phyloP scores from a whole-genome alignment of 23 tunicate species.

The Trididemnum nubilum region DNA sequence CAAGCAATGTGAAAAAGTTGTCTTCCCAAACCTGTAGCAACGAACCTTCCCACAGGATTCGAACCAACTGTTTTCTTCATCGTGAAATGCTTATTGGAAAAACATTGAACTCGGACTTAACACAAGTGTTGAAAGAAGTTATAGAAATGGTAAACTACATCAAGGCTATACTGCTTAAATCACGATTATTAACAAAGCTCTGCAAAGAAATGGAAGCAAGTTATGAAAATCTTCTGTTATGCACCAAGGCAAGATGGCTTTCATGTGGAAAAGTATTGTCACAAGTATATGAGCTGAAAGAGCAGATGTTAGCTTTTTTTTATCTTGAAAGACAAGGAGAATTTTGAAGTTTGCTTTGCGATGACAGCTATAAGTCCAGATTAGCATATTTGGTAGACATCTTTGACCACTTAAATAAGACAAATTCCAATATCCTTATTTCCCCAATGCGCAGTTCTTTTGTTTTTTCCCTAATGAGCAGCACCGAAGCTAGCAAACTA shows the following conservation, averaged over 20 bases:
- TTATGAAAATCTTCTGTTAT: constrained; percentile 45
- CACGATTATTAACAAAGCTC: constrained; percentile 29
- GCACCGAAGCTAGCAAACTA: no score
- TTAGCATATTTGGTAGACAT: constrained; percentile 49
- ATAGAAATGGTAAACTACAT: constrained; percentile 40
- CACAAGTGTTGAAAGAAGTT: no score
- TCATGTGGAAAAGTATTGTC: constrained; percentile 49
- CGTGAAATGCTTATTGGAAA: constrained; percentile 34
- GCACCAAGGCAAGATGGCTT: constrained; percentile 50
- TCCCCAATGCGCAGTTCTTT: no score
- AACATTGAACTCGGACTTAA: constrained; percentile 34
- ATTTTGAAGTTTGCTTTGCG: constrained; percentile 44
- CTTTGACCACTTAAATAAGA: constrained; percentile 48
- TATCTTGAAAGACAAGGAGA: constrained; percentile 39
- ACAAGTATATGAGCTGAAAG: constrained; percentile 48
- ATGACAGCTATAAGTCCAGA: constrained; percentile 35
- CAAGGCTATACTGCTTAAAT: constrained; percentile 35
- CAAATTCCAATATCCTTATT: constrained; percentile 40
- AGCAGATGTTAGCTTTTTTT: constrained; percentile 42
- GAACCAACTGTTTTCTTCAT: constrained; percentile 44
- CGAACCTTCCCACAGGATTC: no score
- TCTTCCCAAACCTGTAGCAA: no score
- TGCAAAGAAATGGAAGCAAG: constrained; percentile 42
- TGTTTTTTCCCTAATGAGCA: no score
- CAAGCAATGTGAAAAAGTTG: no score